Percentiles rank a stretch among this genome's conserved stretches.
Conservation (phyloP, 1,140 invertebrate species). For the Yoshiicerus persimilis region DNA sequence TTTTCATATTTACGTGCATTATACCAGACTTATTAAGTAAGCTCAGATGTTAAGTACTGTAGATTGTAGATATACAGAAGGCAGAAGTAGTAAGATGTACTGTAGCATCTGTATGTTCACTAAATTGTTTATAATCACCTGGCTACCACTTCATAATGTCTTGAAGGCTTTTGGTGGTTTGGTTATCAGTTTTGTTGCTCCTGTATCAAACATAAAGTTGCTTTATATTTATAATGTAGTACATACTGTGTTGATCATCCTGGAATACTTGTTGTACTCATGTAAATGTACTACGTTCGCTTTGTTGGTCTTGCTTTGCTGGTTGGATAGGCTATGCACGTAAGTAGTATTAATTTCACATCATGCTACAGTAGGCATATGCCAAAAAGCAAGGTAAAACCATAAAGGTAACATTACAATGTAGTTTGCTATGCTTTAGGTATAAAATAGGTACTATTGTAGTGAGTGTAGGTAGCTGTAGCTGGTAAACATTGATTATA, state of each 20-base stretch:
- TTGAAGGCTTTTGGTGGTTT: background rate
- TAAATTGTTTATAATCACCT: conserved; percentile 1
- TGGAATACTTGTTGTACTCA: background rate
- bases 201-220: background rate
- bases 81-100: background rate
- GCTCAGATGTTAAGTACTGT: no score
- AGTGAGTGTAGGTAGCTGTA: background rate
- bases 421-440: background rate
- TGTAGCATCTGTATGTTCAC: background rate
- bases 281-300: background rate
- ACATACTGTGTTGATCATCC: background rate
- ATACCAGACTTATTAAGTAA: no score
- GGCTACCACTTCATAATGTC: background rate
- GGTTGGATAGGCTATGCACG: background rate
- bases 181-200: background rate
- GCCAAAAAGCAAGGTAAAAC: background rate
- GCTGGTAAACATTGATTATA: background rate
- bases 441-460: background rate
- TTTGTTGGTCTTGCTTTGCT: background rate
- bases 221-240: no score
- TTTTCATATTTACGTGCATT: no score
- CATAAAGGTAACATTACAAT: background rate
- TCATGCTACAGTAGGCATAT: background rate
- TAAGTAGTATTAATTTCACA: background rate
- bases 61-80: no score